Base-by-base conservation (phyloP, 2,888 invertebrate genomes). In the Bembecia ichneumoniformis region DNA sequence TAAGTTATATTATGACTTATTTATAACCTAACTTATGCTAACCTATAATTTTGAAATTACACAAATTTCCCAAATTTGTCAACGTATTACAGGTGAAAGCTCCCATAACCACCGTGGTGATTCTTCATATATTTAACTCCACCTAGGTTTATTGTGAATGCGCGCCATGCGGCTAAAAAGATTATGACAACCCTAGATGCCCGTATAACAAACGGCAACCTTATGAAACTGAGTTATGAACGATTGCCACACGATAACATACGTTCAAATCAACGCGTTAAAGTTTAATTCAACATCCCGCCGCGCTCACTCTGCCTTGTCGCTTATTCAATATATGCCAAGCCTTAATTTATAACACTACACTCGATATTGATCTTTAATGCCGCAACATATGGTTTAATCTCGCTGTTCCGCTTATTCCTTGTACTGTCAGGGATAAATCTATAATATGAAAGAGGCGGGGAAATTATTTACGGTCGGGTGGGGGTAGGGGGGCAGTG, bases 401-500 rank as follows among this genome's bases (percentile, higher is more conserved):
- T 81, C 77, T 79, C 77, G 84, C 77, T 78, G 77, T 80, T 69
- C 80, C 69, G 56, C 51, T 59, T 57, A 62, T 59, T 63, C 66
- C 70, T 68, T 67, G 75, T 77, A 75, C 75, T 67, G 77, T 73
- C 74, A 71, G 71, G 76, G 69, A 86, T 87, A 86, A 86, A 86
- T 86, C 86, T 87, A 86, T 86, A 86, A 86, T 86, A 86, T 84
- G 83, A 81, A 80, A 76, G 80, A 75, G 87, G 87, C 86, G 86
- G 82, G 70, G 80, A 80, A 78, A 81, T 81, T 77, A 81, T 83
- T 81, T 77, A 72, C 64, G 62, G 56, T 60, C 59, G 67, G 74
- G 82, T 73, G 74, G 77, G 74, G 73, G 63, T 66, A 71, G 76
- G 77, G 72, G 72, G 68, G 55, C 58, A 28, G 59, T 59, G 55